These are phyloP conservation scores for Carollia perspicillata DNA, from an alignment of 2,113 vertebrate species.

Conservation along the genomic window DNA sequence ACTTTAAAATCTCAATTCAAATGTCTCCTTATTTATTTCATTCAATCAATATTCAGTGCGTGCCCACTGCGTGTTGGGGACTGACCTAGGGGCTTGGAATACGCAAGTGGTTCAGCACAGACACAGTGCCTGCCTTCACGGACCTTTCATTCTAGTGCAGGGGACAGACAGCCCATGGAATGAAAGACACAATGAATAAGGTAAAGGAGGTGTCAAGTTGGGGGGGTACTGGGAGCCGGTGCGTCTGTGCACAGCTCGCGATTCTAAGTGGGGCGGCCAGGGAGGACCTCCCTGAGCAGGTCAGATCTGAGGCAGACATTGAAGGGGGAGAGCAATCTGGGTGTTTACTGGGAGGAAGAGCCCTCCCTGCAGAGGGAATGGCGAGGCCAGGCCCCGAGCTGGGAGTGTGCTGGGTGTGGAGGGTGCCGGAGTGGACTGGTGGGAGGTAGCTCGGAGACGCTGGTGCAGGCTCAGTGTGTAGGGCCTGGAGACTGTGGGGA, in stretches of 20 bases:
- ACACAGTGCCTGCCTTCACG: background rate
- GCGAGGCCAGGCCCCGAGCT: background rate
- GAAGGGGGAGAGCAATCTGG: background rate
- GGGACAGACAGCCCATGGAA: background rate
- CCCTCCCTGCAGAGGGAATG: background rate
- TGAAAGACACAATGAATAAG: background rate
- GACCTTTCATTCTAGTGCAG: background rate
- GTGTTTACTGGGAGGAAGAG: background rate
- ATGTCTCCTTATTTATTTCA: background rate
- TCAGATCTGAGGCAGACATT: background rate
- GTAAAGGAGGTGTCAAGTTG: background rate
- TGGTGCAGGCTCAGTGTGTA: background rate
- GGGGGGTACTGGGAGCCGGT: background rate
- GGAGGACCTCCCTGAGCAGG: background rate
- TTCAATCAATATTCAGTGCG: background rate
- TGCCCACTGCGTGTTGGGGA: background rate
- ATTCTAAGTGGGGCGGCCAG: background rate
- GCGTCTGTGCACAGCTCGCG: background rate
- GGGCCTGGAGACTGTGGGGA: background rate
- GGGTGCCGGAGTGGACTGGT: background rate
- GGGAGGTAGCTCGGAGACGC: rapidly evolving
- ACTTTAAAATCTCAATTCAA: background rate
- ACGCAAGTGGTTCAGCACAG: background rate
- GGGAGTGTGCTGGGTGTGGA: background rate
- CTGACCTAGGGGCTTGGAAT: background rate